Evolutionary conservation across 2,888 invertebrate genomes (phyloP).

Genomic region (Coenonympha glycerion): DNA sequence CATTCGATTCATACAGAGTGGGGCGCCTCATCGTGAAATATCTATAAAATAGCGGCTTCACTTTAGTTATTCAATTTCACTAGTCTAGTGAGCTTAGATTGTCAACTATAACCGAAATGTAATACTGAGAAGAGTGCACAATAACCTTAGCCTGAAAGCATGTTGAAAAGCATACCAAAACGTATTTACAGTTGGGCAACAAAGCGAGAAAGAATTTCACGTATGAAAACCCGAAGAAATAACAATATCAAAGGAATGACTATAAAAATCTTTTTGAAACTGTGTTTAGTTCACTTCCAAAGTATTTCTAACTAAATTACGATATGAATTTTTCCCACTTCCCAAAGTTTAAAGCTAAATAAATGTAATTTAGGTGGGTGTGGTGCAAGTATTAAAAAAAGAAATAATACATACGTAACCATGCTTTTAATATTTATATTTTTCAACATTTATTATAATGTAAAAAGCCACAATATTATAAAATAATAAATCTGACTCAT

Average conservation of each 20-base stretch:
- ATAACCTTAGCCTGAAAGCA: neutral
- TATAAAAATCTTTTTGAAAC: conserved; percentile 12
- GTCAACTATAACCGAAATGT: too few species aligned
- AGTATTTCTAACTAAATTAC: conserved; percentile 22
- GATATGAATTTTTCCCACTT: conserved; percentile 21
- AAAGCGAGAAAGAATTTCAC: conserved; percentile 2
- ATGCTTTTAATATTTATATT: too few species aligned
- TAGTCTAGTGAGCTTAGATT: too few species aligned
- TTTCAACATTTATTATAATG: too few species aligned
- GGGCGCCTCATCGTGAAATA: too few species aligned
- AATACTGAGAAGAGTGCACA: too few species aligned
- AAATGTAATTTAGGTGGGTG: conserved; percentile 15
- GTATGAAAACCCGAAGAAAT: conserved; percentile 1
- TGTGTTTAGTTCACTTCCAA: conserved; percentile 17
- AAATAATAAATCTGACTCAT: too few species aligned
- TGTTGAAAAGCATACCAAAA: neutral
- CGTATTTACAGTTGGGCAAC: conserved; percentile 6
- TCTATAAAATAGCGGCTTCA: too few species aligned
- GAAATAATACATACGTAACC: too few species aligned
- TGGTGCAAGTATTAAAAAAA: conserved; percentile 8
- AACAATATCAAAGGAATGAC: conserved; percentile 6
- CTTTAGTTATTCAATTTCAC: too few species aligned
- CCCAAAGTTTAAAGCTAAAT: conserved; percentile 19
- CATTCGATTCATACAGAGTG: too few species aligned
- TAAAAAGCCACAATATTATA: too few species aligned